Evolutionary conservation across 92 coral and sea anemone species (phyloP).

Genomic region (Scolanthus callimorphus): DNA sequence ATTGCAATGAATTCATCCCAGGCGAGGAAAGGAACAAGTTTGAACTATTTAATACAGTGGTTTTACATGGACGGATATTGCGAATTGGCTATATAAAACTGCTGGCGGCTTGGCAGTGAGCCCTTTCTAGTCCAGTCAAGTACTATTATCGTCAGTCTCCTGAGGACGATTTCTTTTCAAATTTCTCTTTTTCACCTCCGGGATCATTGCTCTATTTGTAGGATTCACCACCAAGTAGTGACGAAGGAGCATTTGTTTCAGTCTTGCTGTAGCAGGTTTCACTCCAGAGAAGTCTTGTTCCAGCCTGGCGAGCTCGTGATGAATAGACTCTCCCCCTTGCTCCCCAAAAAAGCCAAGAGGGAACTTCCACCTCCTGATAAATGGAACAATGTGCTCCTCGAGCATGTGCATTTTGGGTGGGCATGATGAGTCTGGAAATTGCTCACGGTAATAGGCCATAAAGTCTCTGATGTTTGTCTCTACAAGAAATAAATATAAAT

Average conservation of each 20-base stretch:
- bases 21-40: too few relatives aligned
- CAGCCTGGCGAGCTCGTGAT: constrained; percentile 3
- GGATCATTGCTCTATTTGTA: constrained; percentile 6
- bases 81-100: too few relatives aligned
- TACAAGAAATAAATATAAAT: too few relatives aligned
- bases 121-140: too few relatives aligned
- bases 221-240: constrained; percentile 13
- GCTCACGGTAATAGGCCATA: background rate
- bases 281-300: background rate
- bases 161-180: too few relatives aligned
- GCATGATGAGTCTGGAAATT: background rate
- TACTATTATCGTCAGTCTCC: too few relatives aligned
- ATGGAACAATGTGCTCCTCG: constrained; percentile 6
- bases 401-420: constrained; percentile 19
- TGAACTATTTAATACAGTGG: too few relatives aligned
- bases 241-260: constrained; percentile 5
- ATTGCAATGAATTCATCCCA: too few relatives aligned
- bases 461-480: constrained; percentile 3
- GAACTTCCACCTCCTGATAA: constrained; percentile 2
- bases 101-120: too few relatives aligned
- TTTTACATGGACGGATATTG: too few relatives aligned
- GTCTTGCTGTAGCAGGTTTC: background rate
- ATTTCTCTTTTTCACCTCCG: constrained; percentile 1
- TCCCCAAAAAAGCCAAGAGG: constrained; percentile 1
- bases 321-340: constrained; percentile 29